A percentile compares a stretch with the other conserved stretches of the same genome.
Conservation (phyloP, 2,797 vertebrate genomes). For the Helarctos malayanus region DNA sequence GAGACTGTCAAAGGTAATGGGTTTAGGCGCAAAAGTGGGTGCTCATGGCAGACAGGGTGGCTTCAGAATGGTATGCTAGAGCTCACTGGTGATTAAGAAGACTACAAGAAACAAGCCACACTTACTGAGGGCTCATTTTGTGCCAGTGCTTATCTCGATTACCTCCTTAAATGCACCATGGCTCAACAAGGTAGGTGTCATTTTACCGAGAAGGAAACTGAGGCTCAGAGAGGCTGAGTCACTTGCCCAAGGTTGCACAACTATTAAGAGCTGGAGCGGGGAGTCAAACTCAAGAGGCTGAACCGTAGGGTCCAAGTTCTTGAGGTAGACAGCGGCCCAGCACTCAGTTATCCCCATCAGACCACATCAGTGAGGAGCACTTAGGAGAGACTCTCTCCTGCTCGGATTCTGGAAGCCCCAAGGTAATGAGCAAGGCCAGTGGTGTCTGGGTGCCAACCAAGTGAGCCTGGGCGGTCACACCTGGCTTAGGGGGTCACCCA, state of each 20-base stretch:
- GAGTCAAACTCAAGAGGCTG: neutral
- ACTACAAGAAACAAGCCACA: neutral
- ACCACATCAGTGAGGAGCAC: neutral
- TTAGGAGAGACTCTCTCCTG: neutral
- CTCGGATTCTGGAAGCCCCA: neutral
- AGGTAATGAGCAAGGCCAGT: neutral
- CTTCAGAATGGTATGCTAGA: neutral
- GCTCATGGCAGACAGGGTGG: neutral
- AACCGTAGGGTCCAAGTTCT: neutral
- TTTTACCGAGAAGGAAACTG: conserved; percentile 11
- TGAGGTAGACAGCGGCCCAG: neutral
- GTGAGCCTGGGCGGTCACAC: neutral
- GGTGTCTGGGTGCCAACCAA: neutral
- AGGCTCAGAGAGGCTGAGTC: conserved; percentile 28
- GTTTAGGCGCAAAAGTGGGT: neutral
- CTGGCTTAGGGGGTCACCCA: neutral
- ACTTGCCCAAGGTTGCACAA: conserved; percentile 1
- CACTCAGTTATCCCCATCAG: fast-evolving
- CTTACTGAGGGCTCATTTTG: neutral
- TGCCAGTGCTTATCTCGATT: neutral
- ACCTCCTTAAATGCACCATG: neutral
- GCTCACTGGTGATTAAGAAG: neutral
- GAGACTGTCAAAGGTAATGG: neutral
- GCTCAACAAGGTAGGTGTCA: neutral
- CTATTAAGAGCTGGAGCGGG: neutral